A percentile compares a stretch with the other conserved stretches of the same genome.
phyloP scores from a whole-genome alignment of 1,140 invertebrate species.

The Halictus rubicundus region DNA sequence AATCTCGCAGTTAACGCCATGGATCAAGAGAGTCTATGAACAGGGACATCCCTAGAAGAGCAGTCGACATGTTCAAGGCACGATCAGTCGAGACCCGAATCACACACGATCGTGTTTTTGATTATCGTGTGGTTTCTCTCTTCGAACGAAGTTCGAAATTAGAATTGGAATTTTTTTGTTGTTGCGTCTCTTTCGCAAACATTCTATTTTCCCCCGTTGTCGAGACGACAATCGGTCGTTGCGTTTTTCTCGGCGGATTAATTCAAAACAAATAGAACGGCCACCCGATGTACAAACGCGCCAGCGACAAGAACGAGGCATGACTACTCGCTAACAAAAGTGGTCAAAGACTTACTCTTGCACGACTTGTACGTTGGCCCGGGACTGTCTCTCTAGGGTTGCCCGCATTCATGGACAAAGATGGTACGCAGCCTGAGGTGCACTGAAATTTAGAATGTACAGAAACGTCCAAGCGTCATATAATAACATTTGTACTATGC shows the following conservation, averaged over 20 bases:
- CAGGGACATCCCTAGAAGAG: constrained; percentile 68
- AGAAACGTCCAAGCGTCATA: constrained; percentile 70
- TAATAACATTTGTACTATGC: constrained; percentile 61
- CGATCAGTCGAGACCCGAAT: constrained; percentile 65
- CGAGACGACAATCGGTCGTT: too few species aligned
- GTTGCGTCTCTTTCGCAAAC: too few species aligned
- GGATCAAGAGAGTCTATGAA: constrained; percentile 71
- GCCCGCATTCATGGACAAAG: constrained; percentile 76
- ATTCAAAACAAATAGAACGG: constrained; percentile 28
- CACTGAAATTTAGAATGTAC: constrained; percentile 77
- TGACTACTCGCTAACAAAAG: constrained; percentile 68
- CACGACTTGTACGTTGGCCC: constrained; percentile 72
- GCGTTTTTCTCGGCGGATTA: too few species aligned
- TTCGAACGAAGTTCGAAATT: not conserved
- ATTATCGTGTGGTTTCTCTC: not conserved
- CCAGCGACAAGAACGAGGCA: constrained; percentile 65
- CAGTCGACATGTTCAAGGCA: constrained; percentile 70
- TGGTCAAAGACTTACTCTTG: constrained; percentile 73
- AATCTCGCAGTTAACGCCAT: constrained; percentile 71
- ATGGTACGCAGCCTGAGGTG: constrained; percentile 74
- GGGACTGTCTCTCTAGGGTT: constrained; percentile 74
- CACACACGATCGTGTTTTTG: not conserved
- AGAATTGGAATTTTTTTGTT: not conserved
- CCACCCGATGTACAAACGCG: constrained; percentile 54
- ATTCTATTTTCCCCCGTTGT: too few species aligned